Conservation (phyloP, 35 echinoderm and acorn worm species). For the Lytechinus pictus region DNA sequence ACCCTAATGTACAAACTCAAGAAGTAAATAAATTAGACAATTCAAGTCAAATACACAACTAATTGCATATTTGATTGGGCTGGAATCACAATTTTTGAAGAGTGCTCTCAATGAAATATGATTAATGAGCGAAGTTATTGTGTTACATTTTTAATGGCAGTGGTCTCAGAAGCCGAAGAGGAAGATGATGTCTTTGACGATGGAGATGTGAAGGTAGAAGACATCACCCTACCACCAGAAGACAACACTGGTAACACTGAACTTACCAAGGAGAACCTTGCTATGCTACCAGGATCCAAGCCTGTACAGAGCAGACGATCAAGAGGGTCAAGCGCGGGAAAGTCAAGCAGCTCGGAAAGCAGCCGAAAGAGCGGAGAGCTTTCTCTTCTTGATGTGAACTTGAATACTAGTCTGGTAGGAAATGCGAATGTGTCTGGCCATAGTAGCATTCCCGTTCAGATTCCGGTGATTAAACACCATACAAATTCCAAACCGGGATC, state of each 20-base stretch:
- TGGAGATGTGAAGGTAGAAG: neutral
- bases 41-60: no score
- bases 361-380: neutral
- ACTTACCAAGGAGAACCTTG: neutral
- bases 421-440: neutral
- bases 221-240: neutral
- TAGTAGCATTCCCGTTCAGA: neutral
- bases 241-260: neutral
- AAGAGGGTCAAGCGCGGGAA: neutral
- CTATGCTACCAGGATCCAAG: neutral
- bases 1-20: no score
- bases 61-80: no score
- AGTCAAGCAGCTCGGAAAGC: neutral
- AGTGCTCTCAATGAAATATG: no score
- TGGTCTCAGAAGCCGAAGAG: neutral
- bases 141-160: no score
- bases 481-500: neutral
- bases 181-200: conserved; percentile 39
- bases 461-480: neutral
- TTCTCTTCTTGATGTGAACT: conserved; percentile 14
- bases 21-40: no score
- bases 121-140: no score
- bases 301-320: neutral
- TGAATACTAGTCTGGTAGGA: neutral
- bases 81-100: no score